Conservation (phyloP, 53 echinoderm and acorn worm genomes). For the Apostichopus leukothele region DNA sequence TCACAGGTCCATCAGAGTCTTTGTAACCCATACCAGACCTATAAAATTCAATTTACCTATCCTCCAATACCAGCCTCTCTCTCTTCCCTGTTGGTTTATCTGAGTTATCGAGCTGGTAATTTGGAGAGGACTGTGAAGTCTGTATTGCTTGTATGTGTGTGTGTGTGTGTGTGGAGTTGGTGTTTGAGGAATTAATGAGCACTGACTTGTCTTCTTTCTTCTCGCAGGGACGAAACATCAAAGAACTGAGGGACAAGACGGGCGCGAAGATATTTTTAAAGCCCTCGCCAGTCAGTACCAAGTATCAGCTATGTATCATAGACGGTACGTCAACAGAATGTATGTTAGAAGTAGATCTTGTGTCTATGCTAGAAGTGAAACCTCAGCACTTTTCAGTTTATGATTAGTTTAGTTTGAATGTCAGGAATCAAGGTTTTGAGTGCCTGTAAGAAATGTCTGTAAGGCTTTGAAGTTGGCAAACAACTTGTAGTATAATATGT, state of each 20-base stretch:
- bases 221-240: constrained; percentile 85
- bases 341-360: no score
- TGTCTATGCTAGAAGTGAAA: no score
- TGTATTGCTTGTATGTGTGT: not conserved
- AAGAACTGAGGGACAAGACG: constrained; percentile 74
- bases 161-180: not conserved
- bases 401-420: no score
- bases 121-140: not conserved
- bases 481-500: no score
- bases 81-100: not conserved
- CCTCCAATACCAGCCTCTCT: not conserved
- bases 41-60: not conserved
- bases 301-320: constrained; percentile 77
- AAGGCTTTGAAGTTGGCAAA: no score
- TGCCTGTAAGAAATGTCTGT: no score
- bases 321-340: constrained; percentile 57
- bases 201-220: constrained; percentile 7
- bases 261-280: constrained; percentile 79
- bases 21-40: not conserved
- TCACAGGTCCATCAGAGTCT: not conserved
- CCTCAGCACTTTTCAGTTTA: no score
- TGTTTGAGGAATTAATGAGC: not conserved
- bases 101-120: not conserved
- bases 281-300: constrained; percentile 66
- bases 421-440: no score